Conservation (phyloP, 2,888 invertebrate genomes). For the Azorinus chamasolen region DNA sequence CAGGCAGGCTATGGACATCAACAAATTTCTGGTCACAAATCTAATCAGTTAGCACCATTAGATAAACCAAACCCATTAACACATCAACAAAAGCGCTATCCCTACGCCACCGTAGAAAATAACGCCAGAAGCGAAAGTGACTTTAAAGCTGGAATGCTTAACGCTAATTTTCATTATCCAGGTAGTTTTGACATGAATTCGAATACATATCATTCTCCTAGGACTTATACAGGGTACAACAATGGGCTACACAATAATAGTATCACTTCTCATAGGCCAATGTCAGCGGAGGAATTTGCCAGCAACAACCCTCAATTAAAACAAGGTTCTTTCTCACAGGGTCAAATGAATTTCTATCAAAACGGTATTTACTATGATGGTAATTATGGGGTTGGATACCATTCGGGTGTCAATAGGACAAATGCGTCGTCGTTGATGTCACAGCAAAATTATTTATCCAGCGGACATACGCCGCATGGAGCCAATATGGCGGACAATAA, state of each 20-base stretch:
- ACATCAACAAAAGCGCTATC: constrained; percentile 51
- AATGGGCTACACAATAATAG: constrained; percentile 59
- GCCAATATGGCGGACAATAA: constrained; percentile 59
- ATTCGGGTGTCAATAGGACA: constrained; percentile 69
- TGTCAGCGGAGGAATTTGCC: constrained; percentile 51
- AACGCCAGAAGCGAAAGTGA: constrained; percentile 50
- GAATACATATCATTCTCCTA: constrained; percentile 62
- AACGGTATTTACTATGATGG: constrained; percentile 66
- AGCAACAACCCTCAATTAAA: constrained; percentile 62
- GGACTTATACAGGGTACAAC: constrained; percentile 65
- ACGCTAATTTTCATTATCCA: constrained; percentile 60
- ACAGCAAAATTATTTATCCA: constrained; percentile 56
- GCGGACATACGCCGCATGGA: constrained; percentile 47
- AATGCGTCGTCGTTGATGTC: constrained; percentile 60
- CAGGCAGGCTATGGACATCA: constrained; percentile 55
- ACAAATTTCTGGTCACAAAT: constrained; percentile 60
- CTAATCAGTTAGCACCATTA: constrained; percentile 58
- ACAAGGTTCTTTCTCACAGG: constrained; percentile 53
- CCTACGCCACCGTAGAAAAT: constrained; percentile 54
- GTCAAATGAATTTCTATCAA: constrained; percentile 60
- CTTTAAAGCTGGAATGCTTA: constrained; percentile 63
- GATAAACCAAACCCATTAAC: constrained; percentile 60
- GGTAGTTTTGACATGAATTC: constrained; percentile 68
- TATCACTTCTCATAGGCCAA: constrained; percentile 54
- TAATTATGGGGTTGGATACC: constrained; percentile 73